phyloP scores from a whole-genome alignment of 2,113 vertebrate genomes.

The Gavia stellata region DNA sequence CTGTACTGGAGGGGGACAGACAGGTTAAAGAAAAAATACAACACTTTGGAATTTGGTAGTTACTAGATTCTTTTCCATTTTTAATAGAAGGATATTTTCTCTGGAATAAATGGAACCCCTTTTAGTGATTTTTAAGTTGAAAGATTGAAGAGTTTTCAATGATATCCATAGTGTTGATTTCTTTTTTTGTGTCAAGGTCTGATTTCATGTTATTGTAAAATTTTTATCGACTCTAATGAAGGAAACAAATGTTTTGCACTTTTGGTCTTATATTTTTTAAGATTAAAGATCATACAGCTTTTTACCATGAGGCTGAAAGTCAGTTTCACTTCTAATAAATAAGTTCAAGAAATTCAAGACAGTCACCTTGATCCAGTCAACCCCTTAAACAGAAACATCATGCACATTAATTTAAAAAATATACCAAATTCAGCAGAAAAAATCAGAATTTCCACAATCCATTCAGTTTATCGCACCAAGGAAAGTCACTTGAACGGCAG shows the following conservation, averaged over 20 bases:
- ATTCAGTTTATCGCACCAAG: not conserved
- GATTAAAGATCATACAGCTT: not conserved
- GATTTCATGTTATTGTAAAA: not conserved
- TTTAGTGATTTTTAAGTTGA: not conserved
- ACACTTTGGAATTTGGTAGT: not conserved
- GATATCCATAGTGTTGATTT: not conserved
- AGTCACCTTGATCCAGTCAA: not conserved
- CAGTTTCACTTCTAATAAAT: not conserved
- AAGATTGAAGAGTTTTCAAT: not conserved
- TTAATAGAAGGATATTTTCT: not conserved
- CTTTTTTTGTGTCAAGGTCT: not conserved
- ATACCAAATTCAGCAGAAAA: not conserved
- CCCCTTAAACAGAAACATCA: not conserved
- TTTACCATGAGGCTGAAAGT: not conserved
- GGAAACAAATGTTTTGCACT: not conserved
- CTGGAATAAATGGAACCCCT: not conserved
- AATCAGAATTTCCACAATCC: not conserved
- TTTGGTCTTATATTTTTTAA: not conserved
- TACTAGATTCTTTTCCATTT: not conserved
- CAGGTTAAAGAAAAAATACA: not conserved
- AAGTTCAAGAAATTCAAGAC: not conserved
- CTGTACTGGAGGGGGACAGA: not conserved
- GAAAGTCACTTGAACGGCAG: not conserved
- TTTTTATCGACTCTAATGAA: not conserved
- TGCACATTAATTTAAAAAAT: not conserved